phyloP scores from a whole-genome alignment of 2,797 vertebrate genomes.

The Iguana delicatissima region DNA sequence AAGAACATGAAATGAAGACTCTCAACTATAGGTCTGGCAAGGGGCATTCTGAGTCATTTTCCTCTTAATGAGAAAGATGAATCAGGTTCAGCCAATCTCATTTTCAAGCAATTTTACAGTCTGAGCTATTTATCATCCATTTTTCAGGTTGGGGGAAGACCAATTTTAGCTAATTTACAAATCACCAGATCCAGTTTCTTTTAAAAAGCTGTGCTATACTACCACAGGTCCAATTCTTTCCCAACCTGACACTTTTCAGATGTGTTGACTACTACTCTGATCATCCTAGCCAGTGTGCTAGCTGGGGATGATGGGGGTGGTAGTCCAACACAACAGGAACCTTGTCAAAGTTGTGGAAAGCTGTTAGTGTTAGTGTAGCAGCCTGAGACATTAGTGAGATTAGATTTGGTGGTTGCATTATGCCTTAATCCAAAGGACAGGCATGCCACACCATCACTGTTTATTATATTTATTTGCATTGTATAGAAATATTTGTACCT shows the following conservation, averaged over 20 bases:
- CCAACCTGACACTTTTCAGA: too few species aligned
- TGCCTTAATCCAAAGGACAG: neutral
- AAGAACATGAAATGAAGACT: constrained; percentile 40
- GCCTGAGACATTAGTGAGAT: too few species aligned
- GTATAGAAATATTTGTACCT: too few species aligned
- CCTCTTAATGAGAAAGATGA: constrained; percentile 48
- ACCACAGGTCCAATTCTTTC: neutral
- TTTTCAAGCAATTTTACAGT: constrained; percentile 63
- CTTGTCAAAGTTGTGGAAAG: too few species aligned
- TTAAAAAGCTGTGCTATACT: constrained; percentile 20
- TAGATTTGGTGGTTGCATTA: neutral
- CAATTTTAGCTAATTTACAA: constrained; percentile 53
- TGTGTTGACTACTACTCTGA: too few species aligned
- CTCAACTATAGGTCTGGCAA: constrained; percentile 51
- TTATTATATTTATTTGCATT: too few species aligned
- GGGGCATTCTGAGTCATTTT: constrained; percentile 51
- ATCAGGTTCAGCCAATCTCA: constrained; percentile 47
- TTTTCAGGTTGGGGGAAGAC: constrained; percentile 59
- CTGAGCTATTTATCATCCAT: constrained; percentile 67
- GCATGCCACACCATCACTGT: too few species aligned
- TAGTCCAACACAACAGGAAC: too few species aligned
- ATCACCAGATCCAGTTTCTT: constrained; percentile 32
- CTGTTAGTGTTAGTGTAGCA: fast-evolving
- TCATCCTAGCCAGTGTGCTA: too few species aligned
- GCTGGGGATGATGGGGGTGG: too few species aligned